A percentile compares a stretch with the other conserved stretches of the same genome.
Evolutionary conservation across 2,797 vertebrate genomes (phyloP).

Genomic region (Myotis daubentonii): DNA sequence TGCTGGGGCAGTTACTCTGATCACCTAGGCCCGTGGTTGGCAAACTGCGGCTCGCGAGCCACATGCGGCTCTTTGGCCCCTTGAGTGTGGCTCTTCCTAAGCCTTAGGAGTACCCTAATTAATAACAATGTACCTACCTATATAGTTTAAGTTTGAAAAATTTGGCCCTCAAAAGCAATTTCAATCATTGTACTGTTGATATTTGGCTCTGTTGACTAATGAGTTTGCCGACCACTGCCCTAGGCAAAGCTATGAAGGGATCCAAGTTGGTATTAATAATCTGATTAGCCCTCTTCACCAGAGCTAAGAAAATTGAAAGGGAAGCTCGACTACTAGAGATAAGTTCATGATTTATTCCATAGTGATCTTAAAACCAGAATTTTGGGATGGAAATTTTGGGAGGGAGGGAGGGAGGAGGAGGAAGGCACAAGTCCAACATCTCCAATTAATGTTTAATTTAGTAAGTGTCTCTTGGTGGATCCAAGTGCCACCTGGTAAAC

Average conservation of each 20-base stretch:
- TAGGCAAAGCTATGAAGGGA: background rate
- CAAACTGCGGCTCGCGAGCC: too few species aligned
- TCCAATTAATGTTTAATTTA: background rate
- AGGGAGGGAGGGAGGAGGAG: background rate
- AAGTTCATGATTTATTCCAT: background rate
- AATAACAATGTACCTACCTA: too few species aligned
- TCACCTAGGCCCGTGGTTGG: background rate
- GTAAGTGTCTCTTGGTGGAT: background rate
- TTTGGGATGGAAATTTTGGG: background rate
- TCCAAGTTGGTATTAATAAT: background rate
- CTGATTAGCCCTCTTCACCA: background rate
- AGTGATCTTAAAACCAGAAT: constrained; percentile 3
- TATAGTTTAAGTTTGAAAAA: too few species aligned
- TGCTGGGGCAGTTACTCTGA: background rate
- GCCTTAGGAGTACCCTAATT: too few species aligned
- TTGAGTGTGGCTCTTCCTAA: too few species aligned
- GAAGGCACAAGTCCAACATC: background rate
- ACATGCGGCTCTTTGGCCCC: too few species aligned
- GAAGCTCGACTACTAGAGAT: background rate
- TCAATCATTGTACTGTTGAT: too few species aligned
- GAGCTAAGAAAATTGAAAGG: constrained; percentile 18
- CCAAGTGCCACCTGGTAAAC: constrained; percentile 8
- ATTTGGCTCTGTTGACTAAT: too few species aligned
- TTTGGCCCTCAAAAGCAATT: too few species aligned
- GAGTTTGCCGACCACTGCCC: too few species aligned